These are phyloP conservation scores for Drosophila virilis DNA, from an alignment of 1,140 invertebrate species.

Conservation along the genomic window DNA sequence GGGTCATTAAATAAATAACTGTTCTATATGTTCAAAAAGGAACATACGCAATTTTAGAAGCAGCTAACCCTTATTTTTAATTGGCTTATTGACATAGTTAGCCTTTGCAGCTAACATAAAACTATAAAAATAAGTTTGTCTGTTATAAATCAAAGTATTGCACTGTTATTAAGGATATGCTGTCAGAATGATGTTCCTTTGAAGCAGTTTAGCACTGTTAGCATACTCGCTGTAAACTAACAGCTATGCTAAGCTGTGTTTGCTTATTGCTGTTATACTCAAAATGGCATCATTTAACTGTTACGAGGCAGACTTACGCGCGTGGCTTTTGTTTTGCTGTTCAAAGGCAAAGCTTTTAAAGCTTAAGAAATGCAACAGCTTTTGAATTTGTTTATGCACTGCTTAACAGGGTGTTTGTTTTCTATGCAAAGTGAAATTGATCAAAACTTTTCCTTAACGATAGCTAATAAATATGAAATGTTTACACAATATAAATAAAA, in stretches of 20 bases:
- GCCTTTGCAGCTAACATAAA: too few species aligned
- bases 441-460: too few species aligned
- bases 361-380: neutral
- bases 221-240: neutral
- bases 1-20: neutral
- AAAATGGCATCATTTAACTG: constrained; percentile 25
- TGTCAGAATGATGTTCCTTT: too few species aligned
- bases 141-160: too few species aligned
- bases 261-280: constrained; percentile 10
- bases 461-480: too few species aligned
- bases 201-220: neutral
- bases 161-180: too few species aligned
- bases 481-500: too few species aligned
- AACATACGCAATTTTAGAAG: neutral
- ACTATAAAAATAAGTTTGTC: too few species aligned
- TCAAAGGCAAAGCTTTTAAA: neutral
- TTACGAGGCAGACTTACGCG: neutral
- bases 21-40: neutral
- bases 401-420: constrained; percentile 2
- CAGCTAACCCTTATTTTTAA: neutral
- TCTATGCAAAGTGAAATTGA: neutral
- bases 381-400: neutral
- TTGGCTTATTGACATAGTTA: neutral
- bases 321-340: neutral
- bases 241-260: neutral